Evolutionary conservation across 2,113 vertebrate species (phyloP), one percentile per base, ranked within the genome.

Genomic region (Prinia subflava): DNA sequence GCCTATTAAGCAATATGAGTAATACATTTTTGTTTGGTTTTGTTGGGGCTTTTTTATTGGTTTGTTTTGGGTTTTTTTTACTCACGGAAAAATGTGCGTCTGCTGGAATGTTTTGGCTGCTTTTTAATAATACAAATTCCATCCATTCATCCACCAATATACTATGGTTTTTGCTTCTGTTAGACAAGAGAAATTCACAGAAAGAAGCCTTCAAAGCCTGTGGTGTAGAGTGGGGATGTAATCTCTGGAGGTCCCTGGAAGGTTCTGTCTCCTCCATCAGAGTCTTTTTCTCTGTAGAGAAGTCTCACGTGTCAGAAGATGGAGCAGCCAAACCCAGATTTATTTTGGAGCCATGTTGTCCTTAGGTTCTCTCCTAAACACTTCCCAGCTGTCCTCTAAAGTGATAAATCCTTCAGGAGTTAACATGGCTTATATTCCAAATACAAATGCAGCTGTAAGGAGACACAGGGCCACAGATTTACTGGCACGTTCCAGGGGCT

Each of bases 371-470:
- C 87, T 84, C 41, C 62, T 68, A 71, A 95, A 89, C 44, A 57
- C 62, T 42, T 47, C 6, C 9, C 81, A 87, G 89, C 94, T 95
- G 83, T 95, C 50, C 57, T 76, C 46, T 95, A 62, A 84, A 89
- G 77, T 85, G 89, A 16, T 76, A 94, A 95, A 82, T 94, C 89
- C 89, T 83, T 91, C 55, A 73, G 70, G 77, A 91, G 74, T 65
- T 91, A 63, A 31, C 83, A 46, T 70, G 52, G 73, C 77, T 94
- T 91, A 56, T 81, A 73, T n/a, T 83, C 55, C 85, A 86, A 77
- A 77, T 78, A 77, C 46, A 95, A 90, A 93, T 80, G 67, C 78
- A 95, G 78, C 70, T 88, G 87, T 68, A 83, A 76, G 81, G 62
- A 95, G 33, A 59, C 4, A 6, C 0, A 1, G 50, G 57, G 59